Evolutionary conservation across 2,797 vertebrate genomes (phyloP).

Genomic region (Taenioides sp.): DNA sequence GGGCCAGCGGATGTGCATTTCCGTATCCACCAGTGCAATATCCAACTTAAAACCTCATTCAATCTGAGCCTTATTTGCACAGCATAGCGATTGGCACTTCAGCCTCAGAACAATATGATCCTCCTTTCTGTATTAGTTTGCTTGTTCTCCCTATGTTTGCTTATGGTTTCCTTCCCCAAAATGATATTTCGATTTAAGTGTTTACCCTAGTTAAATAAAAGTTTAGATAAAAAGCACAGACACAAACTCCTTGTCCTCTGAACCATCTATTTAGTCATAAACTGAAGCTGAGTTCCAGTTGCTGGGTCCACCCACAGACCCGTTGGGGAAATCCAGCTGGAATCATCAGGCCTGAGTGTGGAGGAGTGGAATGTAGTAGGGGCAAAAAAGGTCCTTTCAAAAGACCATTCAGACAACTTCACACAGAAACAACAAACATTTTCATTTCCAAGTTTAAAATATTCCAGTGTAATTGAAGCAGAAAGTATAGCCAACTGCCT

Average conservation of each 20-base stretch:
- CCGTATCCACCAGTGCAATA: no score
- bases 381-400: conserved; percentile 76
- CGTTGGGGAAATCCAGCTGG: conserved; percentile 72
- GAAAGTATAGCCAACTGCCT: no score
- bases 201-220: background rate
- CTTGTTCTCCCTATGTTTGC: background rate
- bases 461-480: background rate
- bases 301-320: conserved; percentile 70
- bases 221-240: background rate
- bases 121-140: background rate
- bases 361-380: conserved; percentile 70
- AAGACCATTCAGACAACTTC: conserved; percentile 62
- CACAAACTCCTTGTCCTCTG: background rate
- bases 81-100: no score
- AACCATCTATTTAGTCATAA: conserved; percentile 37
- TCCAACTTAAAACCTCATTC: no score
- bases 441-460: conserved; percentile 53
- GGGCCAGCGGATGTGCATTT: no score
- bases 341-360: conserved; percentile 57
- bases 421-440: conserved; percentile 39
- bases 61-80: no score
- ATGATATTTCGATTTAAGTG: background rate
- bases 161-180: background rate
- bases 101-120: no score
- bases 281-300: conserved; percentile 56